Conservation (phyloP, 92 coral and sea anemone species). For the Siderastrea siderea region DNA sequence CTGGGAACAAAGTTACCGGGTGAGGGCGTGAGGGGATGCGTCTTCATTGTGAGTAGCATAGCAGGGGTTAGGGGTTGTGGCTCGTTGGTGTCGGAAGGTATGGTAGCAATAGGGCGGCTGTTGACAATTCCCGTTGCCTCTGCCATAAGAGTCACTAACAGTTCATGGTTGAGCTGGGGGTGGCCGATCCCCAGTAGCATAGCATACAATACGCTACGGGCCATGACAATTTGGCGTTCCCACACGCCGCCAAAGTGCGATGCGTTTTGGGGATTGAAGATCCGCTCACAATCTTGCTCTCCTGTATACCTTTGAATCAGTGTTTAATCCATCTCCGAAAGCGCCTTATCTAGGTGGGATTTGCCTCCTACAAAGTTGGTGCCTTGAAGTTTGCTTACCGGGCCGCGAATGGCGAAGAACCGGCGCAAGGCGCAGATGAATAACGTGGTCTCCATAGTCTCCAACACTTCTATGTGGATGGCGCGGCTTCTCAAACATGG, state of each 20-base stretch:
- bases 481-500: conserved; percentile 37
- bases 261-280: neutral
- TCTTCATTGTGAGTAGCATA: conserved; percentile 26
- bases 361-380: too few relatives aligned
- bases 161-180: too few relatives aligned
- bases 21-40: neutral
- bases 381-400: neutral
- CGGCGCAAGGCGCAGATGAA: conserved; percentile 7
- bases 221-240: neutral
- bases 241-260: neutral
- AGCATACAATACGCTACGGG: too few relatives aligned
- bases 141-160: too few relatives aligned
- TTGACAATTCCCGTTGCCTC: too few relatives aligned
- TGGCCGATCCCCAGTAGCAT: neutral
- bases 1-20: conserved; percentile 31
- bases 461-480: conserved; percentile 45
- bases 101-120: too few relatives aligned
- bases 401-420: conserved; percentile 15
- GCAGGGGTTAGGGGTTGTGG: conserved; percentile 18
- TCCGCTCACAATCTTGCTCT: conserved; percentile 8
- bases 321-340: too few relatives aligned
- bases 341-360: too few relatives aligned
- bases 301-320: neutral
- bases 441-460: conserved; percentile 6
- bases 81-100: too few relatives aligned